Percentiles rank a stretch among this genome's conserved stretches.
Conservation (phyloP, 2,113 vertebrate species). For the Aegypius monachus region DNA sequence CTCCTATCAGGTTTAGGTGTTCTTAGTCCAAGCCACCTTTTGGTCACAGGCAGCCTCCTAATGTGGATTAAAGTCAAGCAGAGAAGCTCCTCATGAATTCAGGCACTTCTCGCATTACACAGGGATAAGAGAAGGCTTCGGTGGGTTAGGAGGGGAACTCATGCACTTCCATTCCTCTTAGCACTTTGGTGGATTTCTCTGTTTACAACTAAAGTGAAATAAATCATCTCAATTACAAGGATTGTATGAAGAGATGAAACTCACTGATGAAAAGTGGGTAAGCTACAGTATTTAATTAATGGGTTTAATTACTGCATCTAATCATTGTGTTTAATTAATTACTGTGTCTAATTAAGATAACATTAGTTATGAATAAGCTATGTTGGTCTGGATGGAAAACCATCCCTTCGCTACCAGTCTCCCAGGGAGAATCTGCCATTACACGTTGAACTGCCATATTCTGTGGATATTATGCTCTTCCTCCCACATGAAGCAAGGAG, state of each 20-base stretch:
- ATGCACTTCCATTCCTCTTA: not conserved
- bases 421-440: not conserved
- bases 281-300: conserved; percentile 29
- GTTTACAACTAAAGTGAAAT: not conserved
- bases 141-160: not conserved
- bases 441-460: not conserved
- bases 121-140: not conserved
- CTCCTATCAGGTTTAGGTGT: not conserved
- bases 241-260: not conserved
- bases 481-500: not conserved
- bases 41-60: not conserved
- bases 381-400: not conserved
- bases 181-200: not conserved
- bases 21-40: not conserved
- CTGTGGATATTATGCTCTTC: not conserved
- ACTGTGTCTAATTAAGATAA: conserved; percentile 13
- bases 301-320: conserved; percentile 21
- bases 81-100: not conserved
- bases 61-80: not conserved
- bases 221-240: conserved; percentile 1
- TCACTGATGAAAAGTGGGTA: not conserved
- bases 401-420: not conserved
- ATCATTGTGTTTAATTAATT: conserved; percentile 34
- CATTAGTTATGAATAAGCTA: not conserved
- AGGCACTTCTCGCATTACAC: not conserved